Evolutionary conservation across 2,888 invertebrate genomes (phyloP).

Genomic region (Galerucella calmariensis): DNA sequence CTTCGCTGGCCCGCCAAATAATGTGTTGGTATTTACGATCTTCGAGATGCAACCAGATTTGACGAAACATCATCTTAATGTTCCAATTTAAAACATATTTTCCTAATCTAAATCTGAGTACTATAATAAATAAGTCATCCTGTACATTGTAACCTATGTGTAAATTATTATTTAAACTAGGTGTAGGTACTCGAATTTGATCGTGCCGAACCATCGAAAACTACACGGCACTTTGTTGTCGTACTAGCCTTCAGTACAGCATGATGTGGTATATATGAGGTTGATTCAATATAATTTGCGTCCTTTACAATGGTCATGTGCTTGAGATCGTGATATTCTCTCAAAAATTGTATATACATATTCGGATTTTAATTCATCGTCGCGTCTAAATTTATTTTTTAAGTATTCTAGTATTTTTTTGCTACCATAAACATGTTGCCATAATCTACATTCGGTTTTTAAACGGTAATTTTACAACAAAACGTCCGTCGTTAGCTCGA

Average conservation of each 20-base stretch:
- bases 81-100: slow-evolving; percentile 36
- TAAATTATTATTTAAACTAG: slow-evolving; percentile 33
- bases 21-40: slow-evolving; percentile 39
- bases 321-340: slow-evolving; percentile 33
- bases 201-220: slow-evolving; percentile 36
- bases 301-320: slow-evolving; percentile 37
- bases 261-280: slow-evolving; percentile 37
- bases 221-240: slow-evolving; percentile 38
- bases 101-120: slow-evolving; percentile 33
- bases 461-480: slow-evolving; percentile 35
- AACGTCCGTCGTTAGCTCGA: slow-evolving; percentile 21
- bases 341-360: slow-evolving; percentile 35
- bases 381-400: slow-evolving; percentile 27
- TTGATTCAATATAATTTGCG: slow-evolving; percentile 5
- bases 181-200: slow-evolving; percentile 2
- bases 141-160: slow-evolving; percentile 25
- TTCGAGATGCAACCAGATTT: slow-evolving; percentile 31
- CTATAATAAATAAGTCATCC: slow-evolving; percentile 38
- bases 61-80: slow-evolving; percentile 42
- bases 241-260: slow-evolving; percentile 30
- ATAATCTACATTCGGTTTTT: too few species aligned
- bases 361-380: slow-evolving; percentile 29
- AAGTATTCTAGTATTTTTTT: slow-evolving; percentile 12
- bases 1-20: slow-evolving; percentile 33
- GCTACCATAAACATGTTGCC: too few species aligned